phyloP scores from a whole-genome alignment of 2,113 vertebrate genomes.

The Megaleporinus macrocephalus region DNA sequence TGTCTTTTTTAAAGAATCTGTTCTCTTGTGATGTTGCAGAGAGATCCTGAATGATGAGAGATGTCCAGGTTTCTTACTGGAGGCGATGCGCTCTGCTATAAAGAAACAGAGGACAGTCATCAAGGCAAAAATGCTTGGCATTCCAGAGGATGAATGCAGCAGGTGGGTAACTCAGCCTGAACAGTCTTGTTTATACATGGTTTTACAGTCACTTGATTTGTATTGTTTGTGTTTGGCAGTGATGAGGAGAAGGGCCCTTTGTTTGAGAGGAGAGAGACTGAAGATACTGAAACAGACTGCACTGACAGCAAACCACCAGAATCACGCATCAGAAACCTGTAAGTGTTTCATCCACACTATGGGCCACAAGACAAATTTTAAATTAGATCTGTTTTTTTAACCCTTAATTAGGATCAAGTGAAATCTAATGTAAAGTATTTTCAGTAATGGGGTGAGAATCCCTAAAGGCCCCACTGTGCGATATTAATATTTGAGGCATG shows the following conservation, averaged over 20 bases:
- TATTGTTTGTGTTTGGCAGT: constrained; percentile 66
- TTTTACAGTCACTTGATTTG: neutral
- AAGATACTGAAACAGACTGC: constrained; percentile 62
- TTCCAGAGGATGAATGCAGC: constrained; percentile 78
- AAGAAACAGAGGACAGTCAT: constrained; percentile 89
- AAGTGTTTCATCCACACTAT: constrained; percentile 67
- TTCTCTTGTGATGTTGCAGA: constrained; percentile 67
- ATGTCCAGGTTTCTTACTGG: constrained; percentile 86
- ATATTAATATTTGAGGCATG: too few species aligned
- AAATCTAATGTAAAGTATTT: too few species aligned
- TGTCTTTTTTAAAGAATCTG: neutral
- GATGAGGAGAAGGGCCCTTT: constrained; percentile 84
- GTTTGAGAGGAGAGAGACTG: constrained; percentile 57
- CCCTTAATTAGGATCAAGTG: too few species aligned
- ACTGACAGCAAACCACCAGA: constrained; percentile 76
- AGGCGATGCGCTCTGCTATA: constrained; percentile 86
- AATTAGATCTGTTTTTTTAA: too few species aligned
- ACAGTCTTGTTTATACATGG: neutral
- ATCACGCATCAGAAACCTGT: constrained; percentile 91
- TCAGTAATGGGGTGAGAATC: too few species aligned
- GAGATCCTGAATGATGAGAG: constrained; percentile 89
- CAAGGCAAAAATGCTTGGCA: constrained; percentile 96
- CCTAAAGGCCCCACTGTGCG: too few species aligned
- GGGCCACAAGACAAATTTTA: too few species aligned
- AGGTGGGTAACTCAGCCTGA: constrained; percentile 73